Base-by-base conservation (phyloP, 2,888 invertebrate species). In the Dexiosoma caninum region DNA sequence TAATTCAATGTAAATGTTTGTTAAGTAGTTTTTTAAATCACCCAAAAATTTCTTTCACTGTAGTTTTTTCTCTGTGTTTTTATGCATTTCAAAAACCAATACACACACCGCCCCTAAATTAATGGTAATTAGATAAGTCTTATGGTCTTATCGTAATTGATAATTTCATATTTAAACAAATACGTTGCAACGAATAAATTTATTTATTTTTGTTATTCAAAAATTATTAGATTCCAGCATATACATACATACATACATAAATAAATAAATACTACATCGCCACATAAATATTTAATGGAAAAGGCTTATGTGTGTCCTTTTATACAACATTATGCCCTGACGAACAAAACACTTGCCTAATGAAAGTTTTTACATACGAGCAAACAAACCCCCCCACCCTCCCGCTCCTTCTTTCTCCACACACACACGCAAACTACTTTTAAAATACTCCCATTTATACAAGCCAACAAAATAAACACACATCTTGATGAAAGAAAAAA, bases 311-410 rank as follows among this genome's bases (percentile, higher is more conserved):
- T 55, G 21, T 62, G 16, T 42, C 51, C 71, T 40, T 37, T n/a
- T 14, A 57, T 62, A 42, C 76, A 79, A 82, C 74, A 75, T 27
- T 27, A 27, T 27, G 27, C 27, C 27, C 3, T 27, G 37, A 64
- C 16, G 1, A 46, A 12, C 1, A 46, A 53, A 19, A 64, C 42
- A 72, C 21, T 78, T 74, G 53, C 69, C 21, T 49, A 57, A 71
- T 42, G 49, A 44, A 80, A 75, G 53, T 14, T 21, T 10, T 16
- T 7, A 16, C n/a, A 40, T n/a, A 37, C 12, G 40, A 40, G n/a
- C 10, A 37, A 37, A 37, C 37, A 2, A 16, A 64, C 32, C 69
- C 42, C 51, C 23, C 30, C 53, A 60, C 23, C 37, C 35, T 30
- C 53, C 35, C 19, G 60, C 46, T 49, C 67, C 40, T n/a, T 6